Conservation (phyloP, 2,797 vertebrate species). For the Danio choprae region DNA sequence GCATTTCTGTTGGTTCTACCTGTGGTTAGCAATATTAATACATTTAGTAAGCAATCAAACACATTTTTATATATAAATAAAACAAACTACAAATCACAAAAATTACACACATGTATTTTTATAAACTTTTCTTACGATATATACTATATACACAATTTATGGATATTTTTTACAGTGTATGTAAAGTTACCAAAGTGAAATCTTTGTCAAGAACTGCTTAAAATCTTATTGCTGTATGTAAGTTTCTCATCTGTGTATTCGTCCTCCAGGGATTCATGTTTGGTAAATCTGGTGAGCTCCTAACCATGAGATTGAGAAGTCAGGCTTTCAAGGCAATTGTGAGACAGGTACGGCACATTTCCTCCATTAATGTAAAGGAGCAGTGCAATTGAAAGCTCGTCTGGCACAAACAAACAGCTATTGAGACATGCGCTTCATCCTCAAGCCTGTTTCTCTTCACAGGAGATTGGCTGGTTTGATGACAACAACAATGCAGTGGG, state of each 20-base stretch:
- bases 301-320: constrained; percentile 61
- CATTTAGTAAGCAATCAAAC: no score
- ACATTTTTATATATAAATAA: no score
- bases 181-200: no score
- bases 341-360: constrained; percentile 63
- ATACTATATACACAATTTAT: no score
- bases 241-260: not conserved
- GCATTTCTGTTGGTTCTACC: not conserved
- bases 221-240: not conserved
- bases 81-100: no score
- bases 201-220: no score
- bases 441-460: constrained; percentile 42
- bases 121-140: no score
- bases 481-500: constrained; percentile 79
- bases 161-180: no score
- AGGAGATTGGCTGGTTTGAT: constrained; percentile 81
- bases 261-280: constrained; percentile 59
- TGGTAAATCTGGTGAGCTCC: constrained; percentile 63
- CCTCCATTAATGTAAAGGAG: not conserved
- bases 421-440: constrained; percentile 7
- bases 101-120: no score
- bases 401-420: constrained; percentile 21
- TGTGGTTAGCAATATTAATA: no score
- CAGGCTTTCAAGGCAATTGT: constrained; percentile 63
- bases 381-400: not conserved